Conservation (phyloP, 2,797 vertebrate genomes). For the Pipistrellus nathusii region DNA sequence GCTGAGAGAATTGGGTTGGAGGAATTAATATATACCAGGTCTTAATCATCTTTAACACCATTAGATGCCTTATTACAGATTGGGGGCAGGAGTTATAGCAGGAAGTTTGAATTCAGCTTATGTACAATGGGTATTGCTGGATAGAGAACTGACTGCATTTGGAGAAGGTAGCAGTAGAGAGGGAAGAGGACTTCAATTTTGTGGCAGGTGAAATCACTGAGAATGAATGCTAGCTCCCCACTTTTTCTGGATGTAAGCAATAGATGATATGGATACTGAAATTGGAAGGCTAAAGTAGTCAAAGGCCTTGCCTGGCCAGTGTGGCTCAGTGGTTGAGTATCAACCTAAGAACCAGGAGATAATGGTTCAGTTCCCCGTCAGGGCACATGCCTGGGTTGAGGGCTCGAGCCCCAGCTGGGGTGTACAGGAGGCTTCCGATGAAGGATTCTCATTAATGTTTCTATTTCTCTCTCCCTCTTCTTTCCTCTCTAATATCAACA, state of each 20-base stretch:
- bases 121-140: background rate
- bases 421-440: too few species aligned
- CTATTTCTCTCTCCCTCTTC: too few species aligned
- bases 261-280: background rate
- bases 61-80: constrained; percentile 47
- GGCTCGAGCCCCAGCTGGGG: too few species aligned
- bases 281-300: background rate
- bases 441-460: too few species aligned
- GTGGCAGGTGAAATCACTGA: background rate
- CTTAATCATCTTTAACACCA: background rate
- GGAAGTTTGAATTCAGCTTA: constrained; percentile 7
- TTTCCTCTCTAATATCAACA: too few species aligned
- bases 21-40: background rate
- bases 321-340: too few species aligned
- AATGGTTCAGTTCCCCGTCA: too few species aligned
- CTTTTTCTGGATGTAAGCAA: background rate
- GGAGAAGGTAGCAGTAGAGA: background rate
- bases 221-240: background rate
- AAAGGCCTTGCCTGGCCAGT: background rate
- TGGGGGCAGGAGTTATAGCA: background rate
- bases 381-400: too few species aligned
- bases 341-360: too few species aligned
- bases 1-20: background rate
- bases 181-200: constrained; percentile 33
- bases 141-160: background rate